These are phyloP conservation scores for Thera obeliscata DNA, from an alignment of 2,888 invertebrate genomes.

Conservation along the genomic window DNA sequence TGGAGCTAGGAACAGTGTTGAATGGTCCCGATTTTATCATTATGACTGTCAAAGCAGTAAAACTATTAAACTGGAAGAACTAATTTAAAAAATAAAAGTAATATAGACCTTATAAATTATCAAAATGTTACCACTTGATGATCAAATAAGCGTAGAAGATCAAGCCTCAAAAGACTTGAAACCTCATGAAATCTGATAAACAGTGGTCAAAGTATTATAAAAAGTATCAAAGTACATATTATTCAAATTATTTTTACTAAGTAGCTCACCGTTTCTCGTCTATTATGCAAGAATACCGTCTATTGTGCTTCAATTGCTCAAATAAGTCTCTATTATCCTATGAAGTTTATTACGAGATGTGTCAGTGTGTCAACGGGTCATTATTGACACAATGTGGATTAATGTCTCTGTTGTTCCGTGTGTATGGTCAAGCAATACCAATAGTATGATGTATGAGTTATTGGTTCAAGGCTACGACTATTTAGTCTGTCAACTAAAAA, in stretches of 20 bases:
- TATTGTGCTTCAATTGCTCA: constrained; percentile 53
- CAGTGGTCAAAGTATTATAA: too few species aligned
- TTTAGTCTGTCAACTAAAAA: too few species aligned
- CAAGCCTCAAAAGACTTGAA: too few species aligned
- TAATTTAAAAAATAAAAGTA: too few species aligned
- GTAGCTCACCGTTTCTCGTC: background rate
- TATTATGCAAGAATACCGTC: constrained; percentile 6
- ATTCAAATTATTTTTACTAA: background rate
- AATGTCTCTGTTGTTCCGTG: constrained; percentile 10
- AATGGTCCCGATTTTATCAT: constrained; percentile 14
- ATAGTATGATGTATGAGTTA: too few species aligned
- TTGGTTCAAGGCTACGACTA: too few species aligned
- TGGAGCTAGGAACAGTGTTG: constrained; percentile 48
- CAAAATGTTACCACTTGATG: too few species aligned
- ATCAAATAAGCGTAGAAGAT: too few species aligned
- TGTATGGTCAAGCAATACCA: background rate
- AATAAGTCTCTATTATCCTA: constrained; percentile 59
- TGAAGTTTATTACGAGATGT: constrained; percentile 31
- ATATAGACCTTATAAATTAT: too few species aligned
- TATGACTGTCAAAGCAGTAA: background rate
- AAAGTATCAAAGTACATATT: too few species aligned
- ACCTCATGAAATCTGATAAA: too few species aligned
- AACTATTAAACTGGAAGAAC: too few species aligned
- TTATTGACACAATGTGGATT: constrained; percentile 15
- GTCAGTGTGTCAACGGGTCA: constrained; percentile 48